A percentile compares a stretch with the other conserved stretches of the same genome.
phyloP scores from a whole-genome alignment of 2,113 vertebrate species.

The Scopus umbretta region DNA sequence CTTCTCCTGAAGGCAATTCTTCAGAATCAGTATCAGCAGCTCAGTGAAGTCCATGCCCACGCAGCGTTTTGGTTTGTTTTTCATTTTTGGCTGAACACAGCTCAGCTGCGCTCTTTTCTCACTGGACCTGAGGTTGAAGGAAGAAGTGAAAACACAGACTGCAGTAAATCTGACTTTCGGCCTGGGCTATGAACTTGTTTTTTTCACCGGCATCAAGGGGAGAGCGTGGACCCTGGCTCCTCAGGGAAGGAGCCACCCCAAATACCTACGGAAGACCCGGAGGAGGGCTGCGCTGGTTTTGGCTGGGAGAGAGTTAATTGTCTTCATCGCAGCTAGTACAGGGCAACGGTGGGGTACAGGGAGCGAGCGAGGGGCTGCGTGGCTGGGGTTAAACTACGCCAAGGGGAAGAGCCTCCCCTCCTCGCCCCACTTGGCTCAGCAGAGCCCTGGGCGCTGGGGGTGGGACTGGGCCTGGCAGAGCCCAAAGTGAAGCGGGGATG shows the following conservation, averaged over 20 bases:
- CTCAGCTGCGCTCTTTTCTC: not conserved
- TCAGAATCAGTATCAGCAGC: fast-evolving
- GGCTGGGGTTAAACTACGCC: not conserved
- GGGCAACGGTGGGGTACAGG: not conserved
- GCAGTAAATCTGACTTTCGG: fast-evolving
- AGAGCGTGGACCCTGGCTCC: fast-evolving
- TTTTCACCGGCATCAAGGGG: not conserved
- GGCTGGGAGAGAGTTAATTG: not conserved
- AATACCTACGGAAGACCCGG: not conserved
- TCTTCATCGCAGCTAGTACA: not conserved
- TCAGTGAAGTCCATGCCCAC: not conserved
- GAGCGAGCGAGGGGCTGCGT: not conserved
- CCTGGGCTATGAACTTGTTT: not conserved
- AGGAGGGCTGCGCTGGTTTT: not conserved
- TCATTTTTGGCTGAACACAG: not conserved
- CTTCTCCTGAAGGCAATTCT: not conserved
- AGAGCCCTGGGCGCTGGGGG: not conserved
- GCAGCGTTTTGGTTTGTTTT: fast-evolving
- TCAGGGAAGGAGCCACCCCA: not conserved
- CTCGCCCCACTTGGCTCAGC: not conserved
- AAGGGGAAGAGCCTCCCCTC: not conserved
- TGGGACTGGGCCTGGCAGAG: not conserved
- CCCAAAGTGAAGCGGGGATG: not conserved
- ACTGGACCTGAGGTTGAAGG: not conserved
- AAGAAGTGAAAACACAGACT: not conserved